Base-by-base conservation (phyloP, 2,113 vertebrate genomes). In the Cyprinus carpio region DNA sequence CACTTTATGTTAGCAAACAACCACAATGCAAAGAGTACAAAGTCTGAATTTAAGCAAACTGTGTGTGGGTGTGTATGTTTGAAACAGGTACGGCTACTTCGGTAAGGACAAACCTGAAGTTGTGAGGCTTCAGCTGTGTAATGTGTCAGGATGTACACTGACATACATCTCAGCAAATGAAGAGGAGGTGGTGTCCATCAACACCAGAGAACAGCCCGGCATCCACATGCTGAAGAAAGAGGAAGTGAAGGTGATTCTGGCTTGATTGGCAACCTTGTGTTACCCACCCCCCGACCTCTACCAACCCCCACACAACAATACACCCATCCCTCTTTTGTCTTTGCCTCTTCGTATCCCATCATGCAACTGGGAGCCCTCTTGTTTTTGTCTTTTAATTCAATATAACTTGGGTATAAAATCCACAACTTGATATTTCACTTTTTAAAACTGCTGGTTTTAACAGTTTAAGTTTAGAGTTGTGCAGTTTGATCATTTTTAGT, bases 51-150 rank as follows among this genome's bases (percentile, higher is more conserved):
- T 40, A 40, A 40, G 6, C 40, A 40, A 40, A 40, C 40, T 40
- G 40, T 40, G 37, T 18, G 51, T 9, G 75, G 13, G 12, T 75
- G 34, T 84, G 51, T 85, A 6, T 87, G 4, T 29, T 46, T 12
- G 84, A 37, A 92, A 67, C 88, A 99, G 98, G 87, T 98, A 93
- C 37, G 98, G 98, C 11, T 99, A 99, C 94, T 97, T 97, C 74
- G 97, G 98, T 12, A 95, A 92, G 75, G 92, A 93, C 69, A 94
- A 92, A 1, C 92, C 95, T 0, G 96, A 95, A 82, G 92, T 94
- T 82, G 94, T 98, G 79, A 94, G 92, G 67, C 92, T 99, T 16
- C 87, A 98, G 89, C 93, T 98, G 86, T 97, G 96, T 87, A 96
- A 92, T 13, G 78, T 98, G 34, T 97, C 95, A 2, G 97, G 96